Conservation (phyloP, 2,113 vertebrate species). For the Pontoporia blainvillei region DNA sequence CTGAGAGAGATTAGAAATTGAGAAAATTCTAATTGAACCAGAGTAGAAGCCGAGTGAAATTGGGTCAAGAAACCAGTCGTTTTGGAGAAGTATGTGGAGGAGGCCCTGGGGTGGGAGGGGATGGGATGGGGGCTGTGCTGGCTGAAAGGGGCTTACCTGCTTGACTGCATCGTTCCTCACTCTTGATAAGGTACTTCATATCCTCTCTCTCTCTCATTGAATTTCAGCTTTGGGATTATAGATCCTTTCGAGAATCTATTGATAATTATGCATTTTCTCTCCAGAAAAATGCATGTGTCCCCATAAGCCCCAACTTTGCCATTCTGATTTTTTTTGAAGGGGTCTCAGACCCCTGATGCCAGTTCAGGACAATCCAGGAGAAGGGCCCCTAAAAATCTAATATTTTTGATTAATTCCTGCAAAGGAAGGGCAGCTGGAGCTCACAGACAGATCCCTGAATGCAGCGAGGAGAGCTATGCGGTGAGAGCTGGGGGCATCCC, state of each 20-base stretch:
- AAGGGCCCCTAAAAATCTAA: not conserved
- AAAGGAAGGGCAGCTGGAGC: not conserved
- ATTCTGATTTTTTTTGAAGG: not conserved
- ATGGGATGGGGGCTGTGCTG: fast-evolving
- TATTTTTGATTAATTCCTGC: not conserved
- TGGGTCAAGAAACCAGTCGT: not conserved
- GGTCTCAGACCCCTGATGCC: not conserved
- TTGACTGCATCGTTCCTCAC: fast-evolving
- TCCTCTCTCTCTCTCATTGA: not conserved
- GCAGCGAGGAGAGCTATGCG: not conserved
- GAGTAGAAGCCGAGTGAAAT: not conserved
- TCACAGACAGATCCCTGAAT: not conserved
- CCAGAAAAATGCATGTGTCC: not conserved
- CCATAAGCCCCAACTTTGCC: not conserved
- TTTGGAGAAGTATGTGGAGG: not conserved
- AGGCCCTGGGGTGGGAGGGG: not conserved
- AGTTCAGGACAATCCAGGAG: not conserved
- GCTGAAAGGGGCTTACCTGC: no score
- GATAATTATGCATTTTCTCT: not conserved
- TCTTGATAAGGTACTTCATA: not conserved
- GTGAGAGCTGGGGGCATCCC: no score
- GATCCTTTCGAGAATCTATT: not conserved
- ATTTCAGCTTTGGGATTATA: not conserved
- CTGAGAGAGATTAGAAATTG: not conserved
- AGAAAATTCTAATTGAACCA: not conserved